Evolutionary conservation across 2,888 invertebrate species (phyloP), one percentile per base, ranked within the genome.

Genomic region (Calameuta filiformis): DNA sequence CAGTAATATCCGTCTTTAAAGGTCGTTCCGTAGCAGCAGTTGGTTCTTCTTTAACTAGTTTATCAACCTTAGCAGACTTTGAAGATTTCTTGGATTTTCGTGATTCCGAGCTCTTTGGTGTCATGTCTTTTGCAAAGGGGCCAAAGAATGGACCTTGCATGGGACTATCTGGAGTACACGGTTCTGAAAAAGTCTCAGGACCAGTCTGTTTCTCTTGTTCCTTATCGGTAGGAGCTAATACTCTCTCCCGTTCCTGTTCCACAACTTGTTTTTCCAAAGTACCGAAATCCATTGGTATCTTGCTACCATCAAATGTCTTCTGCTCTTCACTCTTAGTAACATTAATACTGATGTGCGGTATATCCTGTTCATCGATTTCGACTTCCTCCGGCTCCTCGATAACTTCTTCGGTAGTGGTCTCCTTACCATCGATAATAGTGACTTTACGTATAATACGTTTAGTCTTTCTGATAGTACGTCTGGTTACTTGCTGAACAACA

Each of bases 371-470:
- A 56, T 93, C 93, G 12, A 95, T 93, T 91, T 96, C 95, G 6
- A 96, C 92, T 89, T 95, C 95, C 87, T 96, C 97, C 0, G 97
- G 97, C 90, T 97, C 97, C 87, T 97, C 97, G 73, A 97, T 93
- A 0, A 97, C 92, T 92, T 97, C 97, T 91, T 97, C 97, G 11
- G 95, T 95, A 0, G 96, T 94, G 80, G 95, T 95, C 92, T 97
- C 97, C 91, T 96, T 96, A 0, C 97, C 97, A 89, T 97, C 95
- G 79, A 97, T 94, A 9, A 97, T 95, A 0, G 95, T 95, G 3
- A 96, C 94, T 83, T 95, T 94, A 77, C 96, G 94, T 76, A 97
- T 95, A 31, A 97, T 95, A 81, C 95, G 94, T 74, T 95, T 93
- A 30, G 95, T 95, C 85, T 95, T 96, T 80, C 95, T 94, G 6